A percentile compares a stretch with the other conserved stretches of the same genome.
These are phyloP conservation scores for Heteromyza rotundicornis DNA, from an alignment of 2,888 invertebrate species.

Conservation along the genomic window DNA sequence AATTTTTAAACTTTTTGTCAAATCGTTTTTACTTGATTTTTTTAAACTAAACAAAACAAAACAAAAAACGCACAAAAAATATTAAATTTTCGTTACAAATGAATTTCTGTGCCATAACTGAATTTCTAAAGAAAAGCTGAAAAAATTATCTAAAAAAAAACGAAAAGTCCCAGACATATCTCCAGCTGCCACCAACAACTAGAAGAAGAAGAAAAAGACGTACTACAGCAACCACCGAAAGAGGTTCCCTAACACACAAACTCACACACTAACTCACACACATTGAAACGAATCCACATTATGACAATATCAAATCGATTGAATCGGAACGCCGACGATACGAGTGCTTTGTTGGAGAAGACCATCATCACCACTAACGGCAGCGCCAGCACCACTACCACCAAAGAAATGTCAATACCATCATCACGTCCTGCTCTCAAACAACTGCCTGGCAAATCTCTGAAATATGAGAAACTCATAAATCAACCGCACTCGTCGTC, in stretches of 20 bases:
- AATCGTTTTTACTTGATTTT: neutral
- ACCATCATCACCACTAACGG: constrained; percentile 22
- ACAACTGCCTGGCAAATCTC: constrained; percentile 46
- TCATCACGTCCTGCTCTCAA: constrained; percentile 15
- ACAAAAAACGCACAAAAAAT: neutral
- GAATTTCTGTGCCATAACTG: neutral
- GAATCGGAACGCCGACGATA: constrained; percentile 30
- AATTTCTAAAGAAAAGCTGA: constrained; percentile 21
- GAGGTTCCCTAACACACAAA: constrained; percentile 12
- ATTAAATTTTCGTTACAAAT: neutral
- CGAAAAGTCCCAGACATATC: constrained; percentile 37
- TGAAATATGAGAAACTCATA: constrained; percentile 56
- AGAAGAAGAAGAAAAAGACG: neutral
- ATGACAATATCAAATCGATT: constrained; percentile 44
- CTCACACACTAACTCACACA: neutral
- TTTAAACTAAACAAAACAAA: too few species aligned
- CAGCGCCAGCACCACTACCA: constrained; percentile 22
- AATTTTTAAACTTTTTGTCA: constrained; percentile 12
- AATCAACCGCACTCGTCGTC: constrained; percentile 37
- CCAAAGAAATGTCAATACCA: constrained; percentile 28
- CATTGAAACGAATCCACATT: constrained; percentile 17
- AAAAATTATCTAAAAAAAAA: constrained; percentile 28
- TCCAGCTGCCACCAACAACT: constrained; percentile 28
- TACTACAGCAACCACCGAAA: constrained; percentile 8
- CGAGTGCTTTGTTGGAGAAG: constrained; percentile 11